Evolutionary conservation across 1,140 invertebrate genomes (phyloP).

Genomic region (Calycopis cecrops): DNA sequence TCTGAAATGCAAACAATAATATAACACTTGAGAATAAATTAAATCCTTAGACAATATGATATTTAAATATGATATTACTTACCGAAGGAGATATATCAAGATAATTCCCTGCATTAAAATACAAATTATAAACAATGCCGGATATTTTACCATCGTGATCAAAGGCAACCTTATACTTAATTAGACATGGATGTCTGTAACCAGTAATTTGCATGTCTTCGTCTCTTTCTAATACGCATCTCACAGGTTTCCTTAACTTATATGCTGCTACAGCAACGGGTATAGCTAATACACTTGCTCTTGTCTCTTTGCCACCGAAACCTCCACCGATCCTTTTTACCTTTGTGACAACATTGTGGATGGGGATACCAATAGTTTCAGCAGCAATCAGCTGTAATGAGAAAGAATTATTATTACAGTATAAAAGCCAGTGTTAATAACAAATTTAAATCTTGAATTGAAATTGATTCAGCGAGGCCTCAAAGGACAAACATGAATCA

Average conservation of each 20-base stretch:
- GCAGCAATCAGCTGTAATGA: constrained; percentile 72
- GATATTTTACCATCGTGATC: constrained; percentile 78
- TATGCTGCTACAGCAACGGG: constrained; percentile 77
- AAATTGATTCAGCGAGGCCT: too few relatives aligned
- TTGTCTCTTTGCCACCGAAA: constrained; percentile 91
- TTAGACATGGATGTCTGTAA: constrained; percentile 85
- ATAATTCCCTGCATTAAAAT: constrained; percentile 82
- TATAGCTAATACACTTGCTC: constrained; percentile 69
- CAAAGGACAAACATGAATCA: too few relatives aligned
- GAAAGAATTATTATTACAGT: constrained; percentile 27
- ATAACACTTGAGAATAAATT: too few relatives aligned
- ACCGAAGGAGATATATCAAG: constrained; percentile 82
- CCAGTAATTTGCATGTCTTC: constrained; percentile 90
- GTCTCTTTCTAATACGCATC: constrained; percentile 86
- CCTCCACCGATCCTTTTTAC: constrained; percentile 89
- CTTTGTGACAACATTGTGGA: constrained; percentile 80
- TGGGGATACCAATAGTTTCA: constrained; percentile 78
- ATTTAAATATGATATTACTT: constrained; percentile 37
- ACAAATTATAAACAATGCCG: constrained; percentile 78
- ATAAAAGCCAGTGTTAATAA: too few relatives aligned
- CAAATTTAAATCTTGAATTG: too few relatives aligned
- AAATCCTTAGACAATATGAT: too few relatives aligned
- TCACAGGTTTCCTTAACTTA: constrained; percentile 80
- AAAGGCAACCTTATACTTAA: constrained; percentile 86
- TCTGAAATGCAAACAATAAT: constrained; percentile 51